Base-by-base conservation (phyloP, 2,797 vertebrate genomes). In the Hemitrygon akajei region DNA sequence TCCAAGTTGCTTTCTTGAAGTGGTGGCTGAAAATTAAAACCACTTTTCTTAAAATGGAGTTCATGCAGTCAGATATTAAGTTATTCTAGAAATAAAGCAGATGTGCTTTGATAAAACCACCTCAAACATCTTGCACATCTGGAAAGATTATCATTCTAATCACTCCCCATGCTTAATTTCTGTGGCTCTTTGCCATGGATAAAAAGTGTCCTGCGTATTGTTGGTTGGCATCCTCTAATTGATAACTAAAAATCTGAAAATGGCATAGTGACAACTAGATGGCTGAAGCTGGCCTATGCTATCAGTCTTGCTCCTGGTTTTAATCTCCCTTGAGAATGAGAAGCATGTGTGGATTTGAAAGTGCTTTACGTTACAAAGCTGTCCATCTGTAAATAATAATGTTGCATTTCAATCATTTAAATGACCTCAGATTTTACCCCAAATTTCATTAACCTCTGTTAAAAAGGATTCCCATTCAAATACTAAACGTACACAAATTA, bases 301-400 rank as follows among this genome's bases (percentile, higher is more conserved):
- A n/a, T 40, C 56, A 71, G 86, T 93, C 73, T 93, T 75, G 71
- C 71, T 93, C 71, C 69, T 75, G 91, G 76, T 76, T 76, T 56
- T 76, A 93, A 93, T 93, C 40, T 75, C 25, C 73, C 71, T 93
- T 93, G 40, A n/a, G 47, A 75, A 93, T 47, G 47, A 92, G 71
- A 92, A 73, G 40, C 91, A 92, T 30, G 71, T 73, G 71, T 76
- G 40, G 30, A 9, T 10, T 18, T 75, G 91, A 76, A 58, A 93
- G 27, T 16, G 27, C 47, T 93, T 93, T 93, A n/a, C 30, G 71
- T 56, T 76, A 71, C 40, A 93, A 93, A n/a, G 20, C 27, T 93
- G 25, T 93, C 40, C 91, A 93, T 76, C 71, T 93, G 91, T 93
- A 75, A 93, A 93, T 73, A 75, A 47, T 58, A 76, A 56, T 71